phyloP scores from a whole-genome alignment of 53 echinoderm and acorn worm species.

The Antedon mediterranea region DNA sequence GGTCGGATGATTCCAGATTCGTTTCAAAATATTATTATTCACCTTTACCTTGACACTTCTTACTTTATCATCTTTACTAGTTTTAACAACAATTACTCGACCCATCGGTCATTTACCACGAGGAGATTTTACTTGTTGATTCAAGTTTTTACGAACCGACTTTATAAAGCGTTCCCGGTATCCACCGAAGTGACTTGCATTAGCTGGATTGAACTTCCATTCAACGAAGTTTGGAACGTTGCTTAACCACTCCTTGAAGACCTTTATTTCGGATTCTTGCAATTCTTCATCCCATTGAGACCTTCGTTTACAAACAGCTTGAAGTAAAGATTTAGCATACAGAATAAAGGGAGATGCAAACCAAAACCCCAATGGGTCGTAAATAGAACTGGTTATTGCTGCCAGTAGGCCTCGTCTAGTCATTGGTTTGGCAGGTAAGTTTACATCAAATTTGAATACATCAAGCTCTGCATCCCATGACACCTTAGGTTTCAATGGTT shows the following conservation, averaged over 20 bases:
- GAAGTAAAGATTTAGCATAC: not conserved
- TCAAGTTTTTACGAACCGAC: too few species aligned
- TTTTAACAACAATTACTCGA: conserved; percentile 7
- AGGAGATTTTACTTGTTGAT: not conserved
- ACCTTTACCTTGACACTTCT: conserved; percentile 28
- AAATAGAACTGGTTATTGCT: conserved; percentile 31
- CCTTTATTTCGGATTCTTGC: too few species aligned
- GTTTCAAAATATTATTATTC: not conserved
- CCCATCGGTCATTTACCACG: conserved; percentile 28
- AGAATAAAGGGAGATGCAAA: conserved; percentile 2
- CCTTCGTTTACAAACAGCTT: too few species aligned
- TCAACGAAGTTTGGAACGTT: too few species aligned
- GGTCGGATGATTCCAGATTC: not conserved
- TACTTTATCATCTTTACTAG: conserved; percentile 13
- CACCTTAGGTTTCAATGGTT: too few species aligned
- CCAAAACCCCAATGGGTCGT: conserved; percentile 16
- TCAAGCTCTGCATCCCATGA: too few species aligned
- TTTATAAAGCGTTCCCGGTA: too few species aligned
- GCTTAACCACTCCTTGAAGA: too few species aligned
- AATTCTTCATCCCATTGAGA: too few species aligned
- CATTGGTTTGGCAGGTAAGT: conserved; percentile 10
- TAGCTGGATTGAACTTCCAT: too few species aligned
- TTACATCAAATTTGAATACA: too few species aligned
- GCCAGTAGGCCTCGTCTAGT: conserved; percentile 42
- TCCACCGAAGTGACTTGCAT: too few species aligned